phyloP scores from a whole-genome alignment of 2,888 invertebrate genomes.

The Phengaris arion region DNA sequence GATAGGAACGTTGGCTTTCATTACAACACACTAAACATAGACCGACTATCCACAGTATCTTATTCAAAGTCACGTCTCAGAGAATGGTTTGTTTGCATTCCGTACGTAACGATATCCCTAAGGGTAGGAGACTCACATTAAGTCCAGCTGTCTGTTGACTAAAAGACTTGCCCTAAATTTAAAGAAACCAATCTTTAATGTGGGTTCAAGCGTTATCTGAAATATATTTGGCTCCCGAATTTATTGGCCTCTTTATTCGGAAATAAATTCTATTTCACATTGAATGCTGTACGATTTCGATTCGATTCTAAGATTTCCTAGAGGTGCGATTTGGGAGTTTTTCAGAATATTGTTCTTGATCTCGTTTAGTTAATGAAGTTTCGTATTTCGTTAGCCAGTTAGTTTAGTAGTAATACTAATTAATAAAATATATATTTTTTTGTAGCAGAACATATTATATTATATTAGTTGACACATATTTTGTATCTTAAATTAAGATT shows the following conservation, averaged over 20 bases:
- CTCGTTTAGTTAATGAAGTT: not conserved
- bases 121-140: conserved; percentile 1
- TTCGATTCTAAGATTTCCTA: not conserved
- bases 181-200: conserved; percentile 7
- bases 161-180: conserved; percentile 16
- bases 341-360: not conserved
- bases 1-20: too few species aligned
- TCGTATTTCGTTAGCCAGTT: too few species aligned
- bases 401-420: too few species aligned
- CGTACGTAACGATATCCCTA: not conserved
- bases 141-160: conserved; percentile 11
- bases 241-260: conserved; percentile 7
- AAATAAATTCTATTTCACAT: not conserved
- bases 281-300: not conserved
- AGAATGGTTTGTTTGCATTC: not conserved
- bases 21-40: not conserved
- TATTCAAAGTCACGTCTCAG: conserved; percentile 8
- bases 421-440: too few species aligned
- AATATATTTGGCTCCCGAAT: conserved; percentile 4
- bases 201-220: not conserved
- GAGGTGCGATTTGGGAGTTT: not conserved
- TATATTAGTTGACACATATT: too few species aligned
- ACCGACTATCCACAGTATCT: not conserved
- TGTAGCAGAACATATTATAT: too few species aligned
- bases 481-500: too few species aligned